These are phyloP conservation scores for Deroplatys truncata DNA, from an alignment of 2,888 invertebrate species.

Conservation along the genomic window DNA sequence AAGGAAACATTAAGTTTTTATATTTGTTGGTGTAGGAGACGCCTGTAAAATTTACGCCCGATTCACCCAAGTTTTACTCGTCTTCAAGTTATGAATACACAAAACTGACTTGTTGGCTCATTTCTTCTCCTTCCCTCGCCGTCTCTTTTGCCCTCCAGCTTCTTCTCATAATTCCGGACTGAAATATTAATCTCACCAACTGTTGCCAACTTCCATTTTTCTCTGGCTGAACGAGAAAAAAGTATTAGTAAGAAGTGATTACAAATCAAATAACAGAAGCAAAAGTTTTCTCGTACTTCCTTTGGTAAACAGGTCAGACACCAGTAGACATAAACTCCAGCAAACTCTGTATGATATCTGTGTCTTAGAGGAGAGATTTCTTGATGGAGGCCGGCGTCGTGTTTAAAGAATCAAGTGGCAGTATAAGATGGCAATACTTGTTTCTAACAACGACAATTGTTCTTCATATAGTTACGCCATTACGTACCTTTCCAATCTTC, in stretches of 20 bases:
- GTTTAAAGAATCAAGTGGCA: no score
- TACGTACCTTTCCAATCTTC: no score
- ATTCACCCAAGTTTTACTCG: background rate
- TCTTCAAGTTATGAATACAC: background rate
- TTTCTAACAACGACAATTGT: no score
- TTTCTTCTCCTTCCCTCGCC: background rate
- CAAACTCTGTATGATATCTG: no score
- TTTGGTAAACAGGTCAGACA: background rate
- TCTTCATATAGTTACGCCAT: no score
- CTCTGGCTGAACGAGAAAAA: background rate
- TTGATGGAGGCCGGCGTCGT: no score
- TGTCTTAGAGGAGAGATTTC: no score
- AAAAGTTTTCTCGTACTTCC: background rate
- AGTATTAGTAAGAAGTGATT: background rate
- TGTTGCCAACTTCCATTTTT: background rate
- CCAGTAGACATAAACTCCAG: no score
- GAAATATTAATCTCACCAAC: background rate
- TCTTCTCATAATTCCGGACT: background rate
- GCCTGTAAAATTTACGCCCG: background rate
- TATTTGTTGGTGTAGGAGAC: background rate
- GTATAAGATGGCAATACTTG: no score
- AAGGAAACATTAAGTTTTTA: background rate
- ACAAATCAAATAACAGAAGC: background rate
- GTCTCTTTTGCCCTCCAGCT: background rate
- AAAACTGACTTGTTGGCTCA: background rate